Evolutionary conservation across 2,888 invertebrate species (phyloP), one percentile per base, ranked within the genome.

Genomic region (Ariolimax columbianus): DNA sequence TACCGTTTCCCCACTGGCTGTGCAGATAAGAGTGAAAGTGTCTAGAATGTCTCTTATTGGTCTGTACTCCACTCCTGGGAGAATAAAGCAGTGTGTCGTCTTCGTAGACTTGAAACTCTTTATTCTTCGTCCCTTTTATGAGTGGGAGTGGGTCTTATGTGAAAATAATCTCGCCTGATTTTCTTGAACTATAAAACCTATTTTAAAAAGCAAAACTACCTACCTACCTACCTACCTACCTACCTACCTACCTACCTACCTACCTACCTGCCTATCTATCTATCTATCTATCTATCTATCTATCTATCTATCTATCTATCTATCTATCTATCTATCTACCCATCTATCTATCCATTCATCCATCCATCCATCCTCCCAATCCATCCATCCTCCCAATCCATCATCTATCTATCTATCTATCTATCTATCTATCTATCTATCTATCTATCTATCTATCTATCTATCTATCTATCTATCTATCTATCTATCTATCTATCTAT

Each of bases 321-420:
- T 77, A 77, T 77, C 77, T 77, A 77, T 77, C 77, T 77, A 77
- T 77, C 77, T 77, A 77, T 77, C 77, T 77, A 77, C 51, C 77
- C 51, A 77, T 77, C 77, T 77, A 26, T 77, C n/a, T 77, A n/a
- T 77, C 47, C 51, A n/a, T 77, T 33, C 23, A 55, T 55, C 55
- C 23, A 55, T 55, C 55, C 23, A 9, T 55, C 11, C 23, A n/a
- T n/a, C n/a, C n/a, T n/a, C n/a, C n/a, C n/a, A n/a, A n/a, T 47
- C 47, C 14, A 23, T 43, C 47, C 43, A 38, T 75, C 43, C 43
- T 7, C 43, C 75, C 43, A 43, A 9, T 43, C 43, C 4, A 43
- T 51, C 30, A n/a, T 77, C 77, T 77, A 43, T 77, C 77, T 77
- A 43, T 77, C 77, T 77, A 43, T 77, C 77, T 77, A 43, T 77